These are phyloP conservation scores for Philopotamus ludificatus DNA, from an alignment of 1,140 invertebrate genomes.

Conservation along the genomic window DNA sequence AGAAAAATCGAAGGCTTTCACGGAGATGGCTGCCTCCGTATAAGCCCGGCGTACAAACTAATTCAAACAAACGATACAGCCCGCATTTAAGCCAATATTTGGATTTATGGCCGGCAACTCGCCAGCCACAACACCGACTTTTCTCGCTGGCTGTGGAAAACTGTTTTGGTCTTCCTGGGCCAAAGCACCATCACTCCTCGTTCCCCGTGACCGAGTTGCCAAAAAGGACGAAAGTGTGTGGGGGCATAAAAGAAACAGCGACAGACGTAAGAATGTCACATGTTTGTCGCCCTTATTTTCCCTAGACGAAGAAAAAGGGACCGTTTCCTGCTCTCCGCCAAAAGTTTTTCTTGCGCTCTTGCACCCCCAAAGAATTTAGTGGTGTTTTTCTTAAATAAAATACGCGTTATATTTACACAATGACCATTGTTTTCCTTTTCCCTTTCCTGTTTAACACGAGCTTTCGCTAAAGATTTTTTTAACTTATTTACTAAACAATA, in stretches of 20 bases:
- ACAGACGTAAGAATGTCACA: constrained; percentile 1
- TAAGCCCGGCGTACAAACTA: neutral
- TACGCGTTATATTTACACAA: constrained; percentile 5
- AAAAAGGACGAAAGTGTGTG: neutral
- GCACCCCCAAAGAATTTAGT: neutral
- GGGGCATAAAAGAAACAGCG: neutral
- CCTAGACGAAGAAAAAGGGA: constrained; percentile 13
- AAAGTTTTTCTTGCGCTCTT: neutral
- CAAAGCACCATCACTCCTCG: constrained; percentile 12
- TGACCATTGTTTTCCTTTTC: neutral
- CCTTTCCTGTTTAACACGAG: too few species aligned
- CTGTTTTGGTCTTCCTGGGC: neutral
- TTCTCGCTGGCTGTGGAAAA: neutral
- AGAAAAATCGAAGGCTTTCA: constrained; percentile 7
- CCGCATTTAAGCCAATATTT: constrained; percentile 23
- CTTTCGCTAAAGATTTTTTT: too few species aligned
- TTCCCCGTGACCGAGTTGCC: neutral
- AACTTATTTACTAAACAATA: too few species aligned
- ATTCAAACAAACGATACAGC: constrained; percentile 24
- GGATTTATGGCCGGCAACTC: constrained; percentile 16
- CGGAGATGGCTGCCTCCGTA: neutral
- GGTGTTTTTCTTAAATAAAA: constrained; percentile 15
- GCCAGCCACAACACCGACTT: neutral
- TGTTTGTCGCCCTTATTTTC: constrained; percentile 1
- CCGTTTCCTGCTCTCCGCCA: neutral